Conservation (phyloP, 2,797 vertebrate species). For the Hylomyscus alleni region DNA sequence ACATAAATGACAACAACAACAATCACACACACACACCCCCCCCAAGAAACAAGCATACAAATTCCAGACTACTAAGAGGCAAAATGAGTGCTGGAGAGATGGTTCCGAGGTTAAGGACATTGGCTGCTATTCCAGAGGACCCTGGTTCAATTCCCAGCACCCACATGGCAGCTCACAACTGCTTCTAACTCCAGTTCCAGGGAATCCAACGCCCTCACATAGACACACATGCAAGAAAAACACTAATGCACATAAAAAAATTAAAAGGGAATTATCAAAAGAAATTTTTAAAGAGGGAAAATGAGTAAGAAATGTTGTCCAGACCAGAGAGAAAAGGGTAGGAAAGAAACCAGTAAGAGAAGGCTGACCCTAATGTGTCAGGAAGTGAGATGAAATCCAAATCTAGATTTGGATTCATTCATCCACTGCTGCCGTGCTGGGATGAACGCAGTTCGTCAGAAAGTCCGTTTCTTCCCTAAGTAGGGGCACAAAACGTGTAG, state of each 20-base stretch:
- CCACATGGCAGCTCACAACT: not conserved
- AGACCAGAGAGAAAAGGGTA: slow-evolving; percentile 1
- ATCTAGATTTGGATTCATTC: not conserved
- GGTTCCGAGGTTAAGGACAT: not conserved
- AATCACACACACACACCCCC: too few species aligned
- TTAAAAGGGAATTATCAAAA: not conserved
- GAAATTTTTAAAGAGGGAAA: not conserved
- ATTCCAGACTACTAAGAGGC: slow-evolving; percentile 15
- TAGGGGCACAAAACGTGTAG: not conserved
- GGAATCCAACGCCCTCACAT: not conserved
- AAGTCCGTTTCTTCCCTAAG: not conserved
- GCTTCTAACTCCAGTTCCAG: not conserved
- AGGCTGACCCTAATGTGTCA: not conserved
- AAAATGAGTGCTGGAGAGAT: not conserved
- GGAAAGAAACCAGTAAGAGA: not conserved
- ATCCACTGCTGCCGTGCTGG: not conserved
- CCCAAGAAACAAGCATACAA: not conserved
- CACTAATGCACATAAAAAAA: not conserved
- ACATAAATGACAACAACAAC: not conserved
- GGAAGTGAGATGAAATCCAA: not conserved
- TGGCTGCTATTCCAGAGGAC: not conserved
- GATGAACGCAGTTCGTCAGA: not conserved
- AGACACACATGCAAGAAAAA: not conserved
- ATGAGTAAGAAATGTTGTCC: not conserved
- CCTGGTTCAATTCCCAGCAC: not conserved